Conservation (phyloP, 2,797 vertebrate genomes). For the Eulemur mongoz region DNA sequence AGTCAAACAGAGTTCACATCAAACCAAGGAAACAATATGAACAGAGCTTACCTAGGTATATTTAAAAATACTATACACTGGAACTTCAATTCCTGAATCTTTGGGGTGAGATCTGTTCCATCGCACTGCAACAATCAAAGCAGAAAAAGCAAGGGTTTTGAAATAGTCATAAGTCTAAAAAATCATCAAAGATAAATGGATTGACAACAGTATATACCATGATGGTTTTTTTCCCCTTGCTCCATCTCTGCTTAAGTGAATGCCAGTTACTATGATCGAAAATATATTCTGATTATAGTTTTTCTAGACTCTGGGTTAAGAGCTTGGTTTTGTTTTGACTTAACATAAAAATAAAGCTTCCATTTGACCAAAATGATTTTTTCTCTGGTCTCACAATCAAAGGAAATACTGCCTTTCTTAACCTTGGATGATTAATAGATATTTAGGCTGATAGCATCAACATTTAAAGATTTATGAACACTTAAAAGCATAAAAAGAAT, state of each 20-base stretch:
- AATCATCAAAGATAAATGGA: neutral
- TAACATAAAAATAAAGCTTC: neutral
- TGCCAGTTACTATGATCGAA: neutral
- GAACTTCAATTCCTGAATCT: slow-evolving; percentile 99
- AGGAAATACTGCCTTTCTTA: neutral
- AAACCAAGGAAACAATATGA: neutral
- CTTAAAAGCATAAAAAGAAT: neutral
- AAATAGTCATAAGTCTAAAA: slow-evolving; percentile 39
- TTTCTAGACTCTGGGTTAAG: neutral
- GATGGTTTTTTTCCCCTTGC: neutral
- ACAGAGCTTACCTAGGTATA: slow-evolving; percentile 94
- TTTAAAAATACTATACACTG: slow-evolving; percentile 99
- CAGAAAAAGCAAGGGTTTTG: slow-evolving; percentile 79
- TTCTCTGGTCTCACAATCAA: neutral
- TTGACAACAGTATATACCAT: neutral
- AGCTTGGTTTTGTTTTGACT: neutral
- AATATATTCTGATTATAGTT: neutral
- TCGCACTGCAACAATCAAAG: slow-evolving; percentile 92
- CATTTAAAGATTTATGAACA: neutral
- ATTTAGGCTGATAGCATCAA: neutral
- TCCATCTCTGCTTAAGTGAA: neutral
- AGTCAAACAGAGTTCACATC: neutral
- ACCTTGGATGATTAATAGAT: neutral
- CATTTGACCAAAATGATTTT: neutral
- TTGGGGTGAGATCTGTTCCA: slow-evolving; percentile 96